Evolutionary conservation across 2,888 invertebrate species (phyloP).

Genomic region (Tachina lurida): DNA sequence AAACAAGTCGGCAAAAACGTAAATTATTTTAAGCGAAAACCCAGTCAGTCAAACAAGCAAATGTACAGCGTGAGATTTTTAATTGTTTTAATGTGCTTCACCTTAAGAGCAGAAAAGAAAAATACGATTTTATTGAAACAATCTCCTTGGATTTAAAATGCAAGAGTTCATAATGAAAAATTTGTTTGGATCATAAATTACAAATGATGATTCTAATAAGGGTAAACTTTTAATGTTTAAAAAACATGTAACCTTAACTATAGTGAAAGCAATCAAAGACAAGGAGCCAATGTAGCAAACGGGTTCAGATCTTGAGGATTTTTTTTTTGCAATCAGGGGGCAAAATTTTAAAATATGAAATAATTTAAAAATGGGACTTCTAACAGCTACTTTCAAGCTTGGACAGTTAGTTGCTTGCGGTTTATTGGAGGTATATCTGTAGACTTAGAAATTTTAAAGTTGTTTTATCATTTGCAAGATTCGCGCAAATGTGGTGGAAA

Average conservation of each 20-base stretch:
- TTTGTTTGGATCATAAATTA: constrained; percentile 25
- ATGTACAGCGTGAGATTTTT: constrained; percentile 41
- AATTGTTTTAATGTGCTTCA: constrained; percentile 54
- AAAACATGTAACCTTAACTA: neutral
- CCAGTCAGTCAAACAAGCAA: neutral
- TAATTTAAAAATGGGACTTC: too few species aligned
- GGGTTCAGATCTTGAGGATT: too few species aligned
- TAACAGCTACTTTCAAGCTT: too few species aligned
- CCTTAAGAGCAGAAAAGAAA: constrained; percentile 19
- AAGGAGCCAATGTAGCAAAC: too few species aligned
- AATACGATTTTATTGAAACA: neutral
- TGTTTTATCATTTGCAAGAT: too few species aligned
- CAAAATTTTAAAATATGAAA: too few species aligned
- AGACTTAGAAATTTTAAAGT: too few species aligned
- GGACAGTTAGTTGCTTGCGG: too few species aligned
- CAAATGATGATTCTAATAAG: neutral
- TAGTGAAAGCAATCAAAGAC: neutral
- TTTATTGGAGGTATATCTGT: too few species aligned
- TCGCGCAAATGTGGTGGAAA: too few species aligned
- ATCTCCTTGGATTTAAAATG: constrained; percentile 38
- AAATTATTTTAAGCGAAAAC: constrained; percentile 33
- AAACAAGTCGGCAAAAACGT: constrained; percentile 40
- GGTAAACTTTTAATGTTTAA: neutral
- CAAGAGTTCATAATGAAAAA: constrained; percentile 23
- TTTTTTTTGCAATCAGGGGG: too few species aligned